Conservation (phyloP, 2,888 invertebrate genomes). For the Drymonia ruficornis region DNA sequence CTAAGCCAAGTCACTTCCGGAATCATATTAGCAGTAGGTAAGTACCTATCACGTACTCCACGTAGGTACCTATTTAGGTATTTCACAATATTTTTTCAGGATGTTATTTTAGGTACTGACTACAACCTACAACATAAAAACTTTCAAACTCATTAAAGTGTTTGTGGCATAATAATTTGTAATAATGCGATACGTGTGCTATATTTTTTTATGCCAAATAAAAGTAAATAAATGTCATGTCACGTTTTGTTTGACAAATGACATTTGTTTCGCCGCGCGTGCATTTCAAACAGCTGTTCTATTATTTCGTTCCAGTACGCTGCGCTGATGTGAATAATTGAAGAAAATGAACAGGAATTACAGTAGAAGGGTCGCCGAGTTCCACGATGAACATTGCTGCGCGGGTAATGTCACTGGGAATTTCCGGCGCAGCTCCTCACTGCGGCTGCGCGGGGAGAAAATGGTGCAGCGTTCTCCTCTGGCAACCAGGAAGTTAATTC, state of each 20-base stretch:
- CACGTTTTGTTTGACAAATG: slow-evolving; percentile 19
- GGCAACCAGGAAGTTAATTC: slow-evolving; percentile 82
- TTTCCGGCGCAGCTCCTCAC: slow-evolving; percentile 87
- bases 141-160: neutral
- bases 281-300: slow-evolving; percentile 61
- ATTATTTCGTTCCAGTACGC: slow-evolving; percentile 58
- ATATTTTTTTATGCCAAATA: neutral
- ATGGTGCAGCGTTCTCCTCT: slow-evolving; percentile 83
- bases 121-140: too few relatives aligned
- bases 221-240: slow-evolving; percentile 6
- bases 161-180: slow-evolving; percentile 1
- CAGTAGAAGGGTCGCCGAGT: slow-evolving; percentile 70
- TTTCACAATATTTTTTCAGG: too few relatives aligned
- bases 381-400: slow-evolving; percentile 80
- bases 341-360: slow-evolving; percentile 78
- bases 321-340: slow-evolving; percentile 71
- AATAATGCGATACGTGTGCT: slow-evolving; percentile 17
- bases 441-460: slow-evolving; percentile 88
- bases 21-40: neutral
- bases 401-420: slow-evolving; percentile 80
- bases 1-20: too few relatives aligned
- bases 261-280: slow-evolving; percentile 25
- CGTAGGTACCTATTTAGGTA: too few relatives aligned
- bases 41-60: neutral
- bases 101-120: too few relatives aligned